Evolutionary conservation across 1,140 invertebrate genomes (phyloP), one percentile per base, ranked within the genome.

Genomic region (Cephus cinctus): DNA sequence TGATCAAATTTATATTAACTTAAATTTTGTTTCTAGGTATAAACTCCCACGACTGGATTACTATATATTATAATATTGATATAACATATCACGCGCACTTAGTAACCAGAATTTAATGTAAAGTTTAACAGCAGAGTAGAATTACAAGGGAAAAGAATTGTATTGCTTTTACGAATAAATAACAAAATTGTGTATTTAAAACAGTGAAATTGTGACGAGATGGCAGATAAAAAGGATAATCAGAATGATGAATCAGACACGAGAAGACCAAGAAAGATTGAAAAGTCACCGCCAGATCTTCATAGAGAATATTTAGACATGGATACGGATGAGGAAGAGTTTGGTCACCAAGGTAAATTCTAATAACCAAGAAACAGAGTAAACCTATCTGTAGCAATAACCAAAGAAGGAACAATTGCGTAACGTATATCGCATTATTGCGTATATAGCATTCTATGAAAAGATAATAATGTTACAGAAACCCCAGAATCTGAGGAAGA

Each of bases 311-410:
- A 72, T 47, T 55, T 76, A 31, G 73, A 76, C 32, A 71, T 76
- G 66, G 70, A 75, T 15, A 73, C 70, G 0, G 72, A 75, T 9
- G 71, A 76, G 43, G 74, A 76, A 57, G 70, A 74, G 43, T 70
- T 71, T 52, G 71, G 63, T 19, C 54, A 53, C 41, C 64, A 71
- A 65, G 72, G 74, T 75, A 43, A 35, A 40, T 12, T 19, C n/a
- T n/a, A 31, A 18, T 45, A 35, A n/a, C n/a, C n/a, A n/a, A n/a
- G n/a, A n/a, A n/a, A n/a, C n/a, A n/a, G n/a, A n/a, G n/a, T n/a
- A n/a, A n/a, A n/a, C n/a, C n/a, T n/a, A n/a, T n/a, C n/a, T n/a
- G n/a, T n/a, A n/a, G n/a, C n/a, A n/a, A n/a, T n/a, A n/a, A n/a
- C n/a, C n/a, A n/a, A n/a, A n/a, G n/a, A n/a, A n/a, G n/a, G n/a